Percentiles rank a stretch among this genome's conserved stretches.
phyloP scores from a whole-genome alignment of 2,797 vertebrate species.

The Masticophis lateralis region DNA sequence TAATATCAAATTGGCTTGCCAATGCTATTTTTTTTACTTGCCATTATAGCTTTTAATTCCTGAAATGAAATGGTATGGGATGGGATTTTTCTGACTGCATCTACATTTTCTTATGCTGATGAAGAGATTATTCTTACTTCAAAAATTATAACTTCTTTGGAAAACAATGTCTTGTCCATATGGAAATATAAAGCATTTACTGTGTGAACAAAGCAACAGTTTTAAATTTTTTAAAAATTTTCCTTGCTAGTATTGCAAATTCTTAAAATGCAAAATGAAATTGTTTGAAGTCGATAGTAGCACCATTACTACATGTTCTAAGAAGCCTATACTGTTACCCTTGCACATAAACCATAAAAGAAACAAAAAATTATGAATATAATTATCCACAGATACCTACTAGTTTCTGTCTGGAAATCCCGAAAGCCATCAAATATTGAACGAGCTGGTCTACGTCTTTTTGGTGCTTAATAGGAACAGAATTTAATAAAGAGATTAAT shows the following conservation, averaged over 20 bases:
- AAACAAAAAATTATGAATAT: neutral
- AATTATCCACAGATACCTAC: conserved; percentile 75
- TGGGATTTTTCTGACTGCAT: neutral
- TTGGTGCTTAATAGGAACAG: conserved; percentile 81
- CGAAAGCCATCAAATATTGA: conserved; percentile 99
- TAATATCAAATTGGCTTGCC: neutral
- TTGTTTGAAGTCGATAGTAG: neutral
- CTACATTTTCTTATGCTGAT: neutral
- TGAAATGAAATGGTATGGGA: neutral
- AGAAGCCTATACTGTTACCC: neutral
- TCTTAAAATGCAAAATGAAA: neutral
- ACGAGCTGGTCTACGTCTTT: conserved; percentile 92
- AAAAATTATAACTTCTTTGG: neutral
- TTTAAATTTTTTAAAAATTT: neutral
- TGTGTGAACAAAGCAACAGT: neutral
- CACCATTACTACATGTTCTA: neutral
- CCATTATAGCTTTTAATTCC: neutral
- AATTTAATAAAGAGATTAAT: neutral
- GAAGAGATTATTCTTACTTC: neutral
- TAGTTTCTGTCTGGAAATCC: conserved; percentile 99
- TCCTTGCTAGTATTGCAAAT: neutral
- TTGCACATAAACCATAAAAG: neutral
- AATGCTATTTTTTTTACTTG: neutral
- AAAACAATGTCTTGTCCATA: neutral
- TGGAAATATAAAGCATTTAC: neutral